Evolutionary conservation across 2,797 vertebrate species (phyloP).

Genomic region (Hephaestus fuliginosus): DNA sequence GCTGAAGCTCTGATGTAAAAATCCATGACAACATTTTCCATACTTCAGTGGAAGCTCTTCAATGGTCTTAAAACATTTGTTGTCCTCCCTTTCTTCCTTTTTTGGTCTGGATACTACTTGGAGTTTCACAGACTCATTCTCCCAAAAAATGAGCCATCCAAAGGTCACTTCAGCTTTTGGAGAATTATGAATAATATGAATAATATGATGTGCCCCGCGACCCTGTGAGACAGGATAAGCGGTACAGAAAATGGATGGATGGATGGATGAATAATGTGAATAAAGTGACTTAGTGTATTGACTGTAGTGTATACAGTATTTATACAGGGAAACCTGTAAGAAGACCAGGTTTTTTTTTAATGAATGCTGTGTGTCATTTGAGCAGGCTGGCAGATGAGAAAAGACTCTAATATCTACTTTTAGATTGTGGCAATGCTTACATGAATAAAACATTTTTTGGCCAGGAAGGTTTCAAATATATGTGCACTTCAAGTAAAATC

Average conservation of each 20-base stretch:
- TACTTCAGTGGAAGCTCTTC: neutral
- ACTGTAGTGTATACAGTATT: too few relatives aligned
- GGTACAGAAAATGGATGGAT: too few relatives aligned
- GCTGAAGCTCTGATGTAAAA: constrained; percentile 33
- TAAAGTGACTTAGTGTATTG: too few relatives aligned
- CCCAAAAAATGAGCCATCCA: neutral
- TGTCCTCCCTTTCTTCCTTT: constrained; percentile 41
- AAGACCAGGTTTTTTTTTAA: too few relatives aligned
- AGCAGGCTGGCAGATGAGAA: too few relatives aligned
- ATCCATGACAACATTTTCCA: constrained; percentile 41
- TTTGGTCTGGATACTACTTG: neutral
- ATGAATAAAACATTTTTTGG: neutral
- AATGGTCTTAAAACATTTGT: constrained; percentile 3
- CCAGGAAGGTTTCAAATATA: neutral
- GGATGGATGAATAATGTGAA: too few relatives aligned
- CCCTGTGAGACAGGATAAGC: too few relatives aligned
- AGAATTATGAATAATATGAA: neutral
- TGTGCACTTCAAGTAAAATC: too few relatives aligned
- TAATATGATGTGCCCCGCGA: too few relatives aligned
- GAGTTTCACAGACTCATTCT: neutral
- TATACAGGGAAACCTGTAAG: too few relatives aligned
- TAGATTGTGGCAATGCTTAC: too few relatives aligned
- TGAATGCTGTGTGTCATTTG: too few relatives aligned
- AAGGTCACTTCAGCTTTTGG: neutral
- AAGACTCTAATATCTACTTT: neutral